These are phyloP conservation scores for Chalcosyrphus nemorum DNA, from an alignment of 2,888 invertebrate species.

Conservation along the genomic window DNA sequence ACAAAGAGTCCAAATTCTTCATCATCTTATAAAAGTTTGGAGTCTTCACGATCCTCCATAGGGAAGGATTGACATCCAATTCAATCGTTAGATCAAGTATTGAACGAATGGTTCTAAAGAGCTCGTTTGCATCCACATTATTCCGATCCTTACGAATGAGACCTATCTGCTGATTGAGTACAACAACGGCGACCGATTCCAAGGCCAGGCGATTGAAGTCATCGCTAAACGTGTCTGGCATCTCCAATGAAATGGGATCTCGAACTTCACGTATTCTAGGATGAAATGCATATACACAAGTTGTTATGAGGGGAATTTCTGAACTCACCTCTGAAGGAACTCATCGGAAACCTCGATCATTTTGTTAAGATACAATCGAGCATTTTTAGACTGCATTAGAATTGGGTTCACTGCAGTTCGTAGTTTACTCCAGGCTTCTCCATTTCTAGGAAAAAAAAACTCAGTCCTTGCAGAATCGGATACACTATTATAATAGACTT, in stretches of 20 bases:
- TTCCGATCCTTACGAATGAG: conserved; percentile 66
- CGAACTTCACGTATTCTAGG: conserved; percentile 76
- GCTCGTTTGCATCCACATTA: conserved; percentile 57
- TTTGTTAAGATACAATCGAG: conserved; percentile 82
- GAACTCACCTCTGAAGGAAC: conserved; percentile 78
- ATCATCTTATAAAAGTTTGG: conserved; percentile 75
- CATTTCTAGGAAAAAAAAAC: conserved; percentile 82
- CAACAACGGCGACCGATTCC: conserved; percentile 82
- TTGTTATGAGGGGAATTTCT: too few relatives aligned
- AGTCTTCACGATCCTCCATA: conserved; percentile 75
- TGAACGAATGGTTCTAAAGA: conserved; percentile 48
- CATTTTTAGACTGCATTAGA: conserved; percentile 84
- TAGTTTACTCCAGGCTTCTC: conserved; percentile 85
- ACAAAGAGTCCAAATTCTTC: conserved; percentile 75
- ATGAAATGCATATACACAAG: too few relatives aligned
- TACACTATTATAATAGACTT: too few relatives aligned
- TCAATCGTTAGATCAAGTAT: conserved; percentile 66
- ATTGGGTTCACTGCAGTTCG: conserved; percentile 86
- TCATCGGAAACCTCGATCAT: conserved; percentile 82
- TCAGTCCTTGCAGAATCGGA: too few relatives aligned
- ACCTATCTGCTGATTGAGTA: conserved; percentile 76
- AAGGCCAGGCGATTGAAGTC: conserved; percentile 84
- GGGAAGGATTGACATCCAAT: conserved; percentile 75
- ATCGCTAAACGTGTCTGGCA: conserved; percentile 81
- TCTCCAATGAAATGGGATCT: conserved; percentile 76